A percentile compares a stretch with the other conserved stretches of the same genome.
Evolutionary conservation across 2,113 vertebrate genomes (phyloP).

Genomic region (Coryphaenoides rupestris): DNA sequence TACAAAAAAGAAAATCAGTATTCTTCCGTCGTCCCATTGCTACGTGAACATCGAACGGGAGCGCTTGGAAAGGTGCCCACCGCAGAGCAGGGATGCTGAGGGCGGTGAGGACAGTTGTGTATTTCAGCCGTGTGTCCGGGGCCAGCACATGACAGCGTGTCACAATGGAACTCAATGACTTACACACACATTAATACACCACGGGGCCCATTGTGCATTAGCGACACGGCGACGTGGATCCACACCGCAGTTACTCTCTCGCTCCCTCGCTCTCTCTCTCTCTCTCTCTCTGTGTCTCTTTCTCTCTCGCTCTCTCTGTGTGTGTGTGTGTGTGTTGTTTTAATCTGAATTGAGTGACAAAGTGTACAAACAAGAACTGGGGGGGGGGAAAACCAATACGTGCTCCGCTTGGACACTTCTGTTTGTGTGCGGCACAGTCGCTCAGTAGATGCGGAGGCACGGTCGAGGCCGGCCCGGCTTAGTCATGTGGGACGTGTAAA

Average conservation of each 20-base stretch:
- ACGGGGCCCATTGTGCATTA: constrained; percentile 36
- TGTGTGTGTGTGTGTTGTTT: background rate
- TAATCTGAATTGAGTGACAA: constrained; percentile 27
- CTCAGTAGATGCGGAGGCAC: constrained; percentile 16
- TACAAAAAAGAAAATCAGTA: too few relatives aligned
- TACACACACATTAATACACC: constrained; percentile 37
- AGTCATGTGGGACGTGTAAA: constrained; percentile 42
- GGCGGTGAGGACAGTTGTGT: constrained; percentile 29
- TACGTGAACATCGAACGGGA: constrained; percentile 26
- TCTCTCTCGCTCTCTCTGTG: constrained; percentile 10
- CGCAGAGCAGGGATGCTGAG: constrained; percentile 7
- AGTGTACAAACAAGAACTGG: background rate
- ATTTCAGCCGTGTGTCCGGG: constrained; percentile 40
- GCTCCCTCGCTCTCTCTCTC: background rate
- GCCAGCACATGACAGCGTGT: constrained; percentile 53
- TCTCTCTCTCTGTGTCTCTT: constrained; percentile 2
- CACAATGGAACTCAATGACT: constrained; percentile 38
- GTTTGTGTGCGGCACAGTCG: constrained; percentile 35
- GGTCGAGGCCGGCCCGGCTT: constrained; percentile 39
- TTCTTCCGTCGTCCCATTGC: background rate
- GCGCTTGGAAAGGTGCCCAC: constrained; percentile 20
- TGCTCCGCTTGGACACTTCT: constrained; percentile 41
- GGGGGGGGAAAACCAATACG: background rate
- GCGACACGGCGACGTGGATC: constrained; percentile 48
- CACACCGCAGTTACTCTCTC: constrained; percentile 33